Percentiles rank a stretch among this genome's conserved stretches.
phyloP scores from a whole-genome alignment of 2,113 vertebrate species.

The Lampris incognitus region DNA sequence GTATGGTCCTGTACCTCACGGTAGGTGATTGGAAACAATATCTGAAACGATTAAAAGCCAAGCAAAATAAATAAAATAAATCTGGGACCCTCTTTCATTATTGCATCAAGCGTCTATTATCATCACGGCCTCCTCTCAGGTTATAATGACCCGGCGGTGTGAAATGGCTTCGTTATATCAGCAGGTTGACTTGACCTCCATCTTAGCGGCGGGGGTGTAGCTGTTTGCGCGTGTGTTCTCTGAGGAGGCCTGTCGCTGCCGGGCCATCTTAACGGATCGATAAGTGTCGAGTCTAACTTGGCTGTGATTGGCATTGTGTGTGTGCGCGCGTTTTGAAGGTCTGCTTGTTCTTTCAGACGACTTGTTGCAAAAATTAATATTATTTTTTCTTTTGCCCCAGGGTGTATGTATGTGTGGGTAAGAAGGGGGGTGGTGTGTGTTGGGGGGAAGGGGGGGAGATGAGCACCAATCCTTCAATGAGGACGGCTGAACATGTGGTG shows the following conservation, averaged over 20 bases:
- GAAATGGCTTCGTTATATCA: too few relatives aligned
- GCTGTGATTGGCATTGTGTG: slow-evolving; percentile 65
- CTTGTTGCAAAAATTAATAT: slow-evolving; percentile 83
- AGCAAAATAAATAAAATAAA: too few relatives aligned
- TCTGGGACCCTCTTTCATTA: too few relatives aligned
- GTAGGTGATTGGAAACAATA: too few relatives aligned
- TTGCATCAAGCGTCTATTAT: too few relatives aligned
- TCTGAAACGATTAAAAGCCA: too few relatives aligned
- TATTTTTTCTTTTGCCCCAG: slow-evolving; percentile 68
- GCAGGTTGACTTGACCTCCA: slow-evolving; percentile 61
- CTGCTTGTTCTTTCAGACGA: slow-evolving; percentile 68
- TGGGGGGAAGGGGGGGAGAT: slow-evolving; percentile 54
- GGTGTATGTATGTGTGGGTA: slow-evolving; percentile 54
- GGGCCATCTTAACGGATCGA: too few relatives aligned
- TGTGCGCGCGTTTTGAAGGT: slow-evolving; percentile 80
- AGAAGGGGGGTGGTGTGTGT: slow-evolving; percentile 8
- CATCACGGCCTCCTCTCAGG: too few relatives aligned
- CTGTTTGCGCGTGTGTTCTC: slow-evolving; percentile 73
- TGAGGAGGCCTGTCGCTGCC: too few relatives aligned
- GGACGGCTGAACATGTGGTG: slow-evolving; percentile 79
- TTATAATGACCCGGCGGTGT: too few relatives aligned
- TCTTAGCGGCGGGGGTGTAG: slow-evolving; percentile 85
- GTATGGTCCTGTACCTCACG: background rate
- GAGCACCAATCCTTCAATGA: slow-evolving; percentile 73
- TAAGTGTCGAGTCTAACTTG: slow-evolving; percentile 85